Base-by-base conservation (phyloP, 2,888 invertebrate genomes). In the Biston stratarius region DNA sequence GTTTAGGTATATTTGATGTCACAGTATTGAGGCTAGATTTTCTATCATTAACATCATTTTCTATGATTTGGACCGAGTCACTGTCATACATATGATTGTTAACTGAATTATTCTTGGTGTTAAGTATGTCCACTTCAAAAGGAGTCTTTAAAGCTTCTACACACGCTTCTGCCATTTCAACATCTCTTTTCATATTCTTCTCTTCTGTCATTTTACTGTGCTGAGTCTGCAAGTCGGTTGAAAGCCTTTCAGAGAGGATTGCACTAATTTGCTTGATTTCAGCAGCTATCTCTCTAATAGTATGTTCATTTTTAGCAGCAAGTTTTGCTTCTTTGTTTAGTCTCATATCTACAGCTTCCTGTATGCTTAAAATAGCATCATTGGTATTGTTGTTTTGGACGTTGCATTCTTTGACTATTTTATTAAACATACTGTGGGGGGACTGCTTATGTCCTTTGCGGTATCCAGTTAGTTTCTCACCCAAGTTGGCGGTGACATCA, bases 401-500 rank as follows among this genome's bases (percentile, higher is more conserved):
- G 80, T 90, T 90, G 70, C 89, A 89, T 57, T 91, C 91, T 42
- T 82, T 86, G 5, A 94, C 86, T 65, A 94, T 92, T 77, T 88
- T 90, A 69, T 86, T 90, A 70, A 94, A 94, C 67, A 90, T 84
- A 73, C 89, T 86, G 72, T 92, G 84, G 47, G 88, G 83, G 34
- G 88, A 84, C 11, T 85, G 77, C 65, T 80, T 85, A 33, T 86
- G 83, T 15, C 87, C 79, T 72, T 90, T 92, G 70, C 90, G 90
- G 71, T 94, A 94, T 10, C 93, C 94, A 59, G 90, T 89, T n/a
- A 89, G 78, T 78, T 91, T 92, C 75, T 94, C 94, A 57, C 94
- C 94, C 67, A 94, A 80, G 77, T 95, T 95, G 5, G 94, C 92
- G 55, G 95, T 95, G 0, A 94, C 84, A 84, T 89, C 90, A 55